A percentile compares a stretch with the other conserved stretches of the same genome.
These are phyloP conservation scores for Paramacrobiotus metropolitanus DNA, from an alignment of 1,140 invertebrate genomes.

Conservation along the genomic window DNA sequence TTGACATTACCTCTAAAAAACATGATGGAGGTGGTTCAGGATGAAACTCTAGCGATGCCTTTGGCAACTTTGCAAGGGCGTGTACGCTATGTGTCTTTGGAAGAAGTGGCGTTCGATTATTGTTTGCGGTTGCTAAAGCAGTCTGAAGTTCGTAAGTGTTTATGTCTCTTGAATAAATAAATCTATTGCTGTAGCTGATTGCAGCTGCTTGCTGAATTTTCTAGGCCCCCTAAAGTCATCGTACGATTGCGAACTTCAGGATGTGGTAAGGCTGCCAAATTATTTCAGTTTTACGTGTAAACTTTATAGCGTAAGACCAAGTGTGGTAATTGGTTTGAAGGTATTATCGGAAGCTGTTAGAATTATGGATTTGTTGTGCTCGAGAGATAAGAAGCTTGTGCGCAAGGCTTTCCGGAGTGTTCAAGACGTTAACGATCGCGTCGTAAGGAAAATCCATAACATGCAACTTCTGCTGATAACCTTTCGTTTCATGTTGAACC, in stretches of 20 bases:
- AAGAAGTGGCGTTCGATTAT: not conserved
- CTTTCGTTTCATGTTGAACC: conserved; percentile 3
- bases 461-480: not conserved
- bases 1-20: not conserved
- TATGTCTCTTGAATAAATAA: no score
- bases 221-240: not conserved
- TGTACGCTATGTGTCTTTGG: not conserved
- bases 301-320: not conserved
- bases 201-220: not conserved
- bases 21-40: not conserved
- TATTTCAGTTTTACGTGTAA: not conserved
- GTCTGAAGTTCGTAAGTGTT: not conserved
- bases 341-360: not conserved
- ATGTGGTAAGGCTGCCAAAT: not conserved
- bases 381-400: not conserved
- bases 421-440: not conserved
- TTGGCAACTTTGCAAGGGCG: not conserved
- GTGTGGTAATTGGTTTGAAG: no score
- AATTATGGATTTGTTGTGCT: not conserved
- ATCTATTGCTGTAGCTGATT: no score
- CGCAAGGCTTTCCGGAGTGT: not conserved
- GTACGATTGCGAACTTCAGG: not conserved
- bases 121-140: not conserved
- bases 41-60: not conserved
- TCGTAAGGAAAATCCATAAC: not conserved